A percentile compares a stretch with the other conserved stretches of the same genome.
Conservation (phyloP, 2,888 invertebrate genomes). For the Hesperia comma region DNA sequence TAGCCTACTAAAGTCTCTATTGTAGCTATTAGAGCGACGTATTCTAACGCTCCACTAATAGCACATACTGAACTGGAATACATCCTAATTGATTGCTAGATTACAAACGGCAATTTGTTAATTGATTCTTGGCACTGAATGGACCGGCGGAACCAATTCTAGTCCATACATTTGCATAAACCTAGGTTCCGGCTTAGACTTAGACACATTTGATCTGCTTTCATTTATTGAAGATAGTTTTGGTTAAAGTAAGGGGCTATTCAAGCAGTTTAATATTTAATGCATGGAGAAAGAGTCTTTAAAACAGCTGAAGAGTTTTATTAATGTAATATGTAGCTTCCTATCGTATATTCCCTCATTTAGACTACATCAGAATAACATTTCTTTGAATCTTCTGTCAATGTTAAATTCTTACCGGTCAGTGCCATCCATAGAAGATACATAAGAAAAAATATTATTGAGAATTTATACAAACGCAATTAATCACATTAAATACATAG, state of each 20-base stretch:
- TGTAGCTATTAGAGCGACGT: background rate
- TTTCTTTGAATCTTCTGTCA: no score
- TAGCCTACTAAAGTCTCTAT: background rate
- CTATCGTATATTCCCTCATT: no score
- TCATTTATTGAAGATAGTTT: background rate
- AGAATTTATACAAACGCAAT: no score
- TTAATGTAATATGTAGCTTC: no score
- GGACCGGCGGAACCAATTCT: conserved; percentile 25
- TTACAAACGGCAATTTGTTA: conserved; percentile 35
- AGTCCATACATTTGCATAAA: conserved; percentile 44
- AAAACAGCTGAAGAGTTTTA: no score
- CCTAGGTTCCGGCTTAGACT: conserved; percentile 39
- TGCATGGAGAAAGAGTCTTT: no score
- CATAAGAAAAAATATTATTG: no score
- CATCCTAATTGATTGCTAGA: conserved; percentile 15
- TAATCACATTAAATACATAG: no score
- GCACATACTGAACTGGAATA: conserved; percentile 3
- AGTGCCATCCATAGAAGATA: no score
- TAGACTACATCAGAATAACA: no score
- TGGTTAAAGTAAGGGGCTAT: background rate
- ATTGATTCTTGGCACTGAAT: conserved; percentile 22
- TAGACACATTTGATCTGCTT: conserved; percentile 9
- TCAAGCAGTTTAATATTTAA: no score
- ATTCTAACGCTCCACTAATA: background rate
- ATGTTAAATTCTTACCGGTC: no score